Conservation (phyloP, 2,797 vertebrate genomes). For the Cichlasoma orientale region DNA sequence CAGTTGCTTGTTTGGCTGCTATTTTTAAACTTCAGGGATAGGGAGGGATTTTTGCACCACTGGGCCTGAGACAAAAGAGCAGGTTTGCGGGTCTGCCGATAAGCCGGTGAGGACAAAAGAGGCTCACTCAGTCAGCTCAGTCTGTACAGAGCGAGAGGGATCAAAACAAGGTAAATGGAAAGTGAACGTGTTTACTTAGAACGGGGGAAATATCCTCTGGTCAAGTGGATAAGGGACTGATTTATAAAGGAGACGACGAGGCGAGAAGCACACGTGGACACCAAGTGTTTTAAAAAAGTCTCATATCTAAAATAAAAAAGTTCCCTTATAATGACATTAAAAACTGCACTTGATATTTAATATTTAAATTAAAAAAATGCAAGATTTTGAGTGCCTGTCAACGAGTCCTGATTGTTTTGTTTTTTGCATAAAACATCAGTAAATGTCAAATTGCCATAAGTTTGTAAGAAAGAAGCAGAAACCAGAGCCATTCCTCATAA, state of each 20-base stretch:
- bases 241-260: constrained; percentile 15
- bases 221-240: constrained; percentile 36
- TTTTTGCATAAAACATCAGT: neutral
- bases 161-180: constrained; percentile 48
- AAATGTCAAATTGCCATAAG: neutral
- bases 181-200: constrained; percentile 33
- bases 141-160: constrained; percentile 17
- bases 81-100: constrained; percentile 63
- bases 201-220: neutral
- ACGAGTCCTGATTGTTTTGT: neutral
- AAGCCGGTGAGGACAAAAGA: constrained; percentile 53
- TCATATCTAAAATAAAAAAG: neutral
- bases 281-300: neutral
- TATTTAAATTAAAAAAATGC: too few species aligned
- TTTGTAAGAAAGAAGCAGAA: neutral
- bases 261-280: constrained; percentile 2
- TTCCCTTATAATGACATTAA: neutral
- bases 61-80: constrained; percentile 54
- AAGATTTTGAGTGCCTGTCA: neutral
- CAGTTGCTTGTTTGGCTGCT: constrained; percentile 42
- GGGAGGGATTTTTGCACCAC: constrained; percentile 22
- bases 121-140: constrained; percentile 14
- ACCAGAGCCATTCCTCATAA: neutral
- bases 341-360: neutral
- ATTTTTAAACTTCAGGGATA: constrained; percentile 63